These are phyloP conservation scores for Crotalus tigris DNA, from an alignment of 2,113 vertebrate genomes.

Conservation along the genomic window DNA sequence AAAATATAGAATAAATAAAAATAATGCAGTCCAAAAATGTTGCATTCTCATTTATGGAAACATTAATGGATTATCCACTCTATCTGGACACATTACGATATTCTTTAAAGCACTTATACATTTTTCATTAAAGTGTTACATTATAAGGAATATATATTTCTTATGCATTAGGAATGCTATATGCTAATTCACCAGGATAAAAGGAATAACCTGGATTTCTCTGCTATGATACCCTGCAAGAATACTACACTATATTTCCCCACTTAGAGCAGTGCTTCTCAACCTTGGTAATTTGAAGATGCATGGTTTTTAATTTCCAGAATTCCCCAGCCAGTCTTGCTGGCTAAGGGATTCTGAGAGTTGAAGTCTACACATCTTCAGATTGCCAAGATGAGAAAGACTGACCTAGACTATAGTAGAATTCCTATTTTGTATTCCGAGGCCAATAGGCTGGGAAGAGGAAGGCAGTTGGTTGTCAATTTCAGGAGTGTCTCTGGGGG, in stretches of 20 bases:
- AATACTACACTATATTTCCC: background rate
- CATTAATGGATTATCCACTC: background rate
- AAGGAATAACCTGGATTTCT: background rate
- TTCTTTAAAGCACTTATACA: background rate
- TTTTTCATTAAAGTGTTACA: background rate
- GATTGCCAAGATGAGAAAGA: no score
- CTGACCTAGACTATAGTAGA: background rate
- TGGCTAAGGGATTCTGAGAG: no score
- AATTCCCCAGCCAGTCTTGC: no score
- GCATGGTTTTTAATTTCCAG: no score
- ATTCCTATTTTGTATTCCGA: background rate
- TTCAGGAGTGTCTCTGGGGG: background rate
- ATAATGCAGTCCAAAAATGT: background rate
- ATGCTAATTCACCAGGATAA: background rate
- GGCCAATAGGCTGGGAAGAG: background rate
- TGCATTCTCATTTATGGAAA: background rate
- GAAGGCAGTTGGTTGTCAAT: background rate
- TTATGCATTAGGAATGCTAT: background rate
- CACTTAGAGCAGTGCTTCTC: background rate
- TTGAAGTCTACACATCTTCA: no score
- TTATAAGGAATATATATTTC: background rate
- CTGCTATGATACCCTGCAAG: background rate
- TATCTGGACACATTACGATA: background rate
- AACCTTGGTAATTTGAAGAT: no score
- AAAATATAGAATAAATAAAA: background rate